Evolutionary conservation across 2,888 invertebrate species (phyloP), one percentile per base, ranked within the genome.

Genomic region (Notodonta dromedarius): DNA sequence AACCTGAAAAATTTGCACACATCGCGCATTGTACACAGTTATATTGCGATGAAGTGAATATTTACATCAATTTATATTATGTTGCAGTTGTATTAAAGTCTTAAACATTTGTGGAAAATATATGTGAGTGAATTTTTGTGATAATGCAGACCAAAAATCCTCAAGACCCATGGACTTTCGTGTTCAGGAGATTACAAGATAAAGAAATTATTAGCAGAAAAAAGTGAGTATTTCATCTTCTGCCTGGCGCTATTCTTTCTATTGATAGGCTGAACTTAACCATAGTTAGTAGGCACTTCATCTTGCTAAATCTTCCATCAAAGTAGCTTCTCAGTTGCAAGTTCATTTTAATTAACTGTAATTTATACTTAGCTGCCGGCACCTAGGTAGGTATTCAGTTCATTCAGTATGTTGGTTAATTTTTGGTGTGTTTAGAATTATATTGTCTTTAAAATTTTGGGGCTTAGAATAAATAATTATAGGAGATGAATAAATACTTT

Each of bases 161-260:
- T 13, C 79, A 84, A 11, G 93, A 93, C 69, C 89, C 89, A 2
- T 93, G 93, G 93, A 88, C 74, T 66, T 90, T 87, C 69, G 83
- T 93, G 59, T 91, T 82, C 61, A 89, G 83, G 68, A 91, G 86
- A 67, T 79, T 93, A 40, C 90, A 92, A 67, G 89, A 93, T 54
- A 85, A 84, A 61, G 88, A 91, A 66, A 85, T 93, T 65, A 81
- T 93, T 40, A 87, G 86, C 67, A 82, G 79, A 60, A 85, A 73
- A 78, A 88, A 88, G 93, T 93, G 78, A 88, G 93, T 72, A 32
- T 32, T 44, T 50, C 13, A 12, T 32, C n/a, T 32, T 52, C 9
- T 12, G 42, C 42, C 11, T 42, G 42, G 11, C 42, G 42, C 12
- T 42, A 42, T 11, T 42, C 11, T 42, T 1, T 42, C 42, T 42